Evolutionary conservation across 1,140 invertebrate genomes (phyloP), one percentile per base, ranked within the genome.

Genomic region (Zaprionus gabonicus): DNA sequence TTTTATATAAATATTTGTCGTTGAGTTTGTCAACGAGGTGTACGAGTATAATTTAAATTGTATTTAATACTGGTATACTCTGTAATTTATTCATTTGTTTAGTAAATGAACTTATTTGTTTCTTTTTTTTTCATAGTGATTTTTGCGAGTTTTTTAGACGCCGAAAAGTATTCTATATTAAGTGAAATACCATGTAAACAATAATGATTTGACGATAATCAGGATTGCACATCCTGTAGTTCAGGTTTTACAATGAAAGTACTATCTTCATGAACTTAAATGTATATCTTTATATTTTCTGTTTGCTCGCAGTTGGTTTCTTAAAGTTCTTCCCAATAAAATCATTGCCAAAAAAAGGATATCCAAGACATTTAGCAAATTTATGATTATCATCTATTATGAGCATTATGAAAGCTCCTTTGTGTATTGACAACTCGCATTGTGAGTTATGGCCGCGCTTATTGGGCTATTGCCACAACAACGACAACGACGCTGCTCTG

Each of bases 391-490:
- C 17, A 46, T 20, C n/a, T 49, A 46, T 65, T 65, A 86, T 76
- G 68, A 59, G 56, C 82, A 70, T 79, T 80, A 73, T 70, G 51
- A 71, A 75, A 49, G 38, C 38, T 46, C 41, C 28, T 41, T 27
- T 67, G 51, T 68, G 51, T 76, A 71, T 76, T 79, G 86, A 76
- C 77, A 70, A 58, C 41, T 46, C 41, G n/a, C 34, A 62, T 67
- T 63, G 49, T 69, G 78, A 74, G 51, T 80, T 72, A 72, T 78
- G 53, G 58, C 66, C 38, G 56, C 36, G 67, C 60, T 67, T 70
- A 49, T 49, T 27, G 41, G 17, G 36, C 59, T 41, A 55, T 53
- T 36, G 51, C 53, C n/a, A 28, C 27, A 34, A 34, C 55, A 9
- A 57, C 62, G 28, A 44, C 23, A n/a, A 34, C 55, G n/a, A 57